Conservation (phyloP, 2,113 vertebrate species). For the Crotalus viridis region DNA sequence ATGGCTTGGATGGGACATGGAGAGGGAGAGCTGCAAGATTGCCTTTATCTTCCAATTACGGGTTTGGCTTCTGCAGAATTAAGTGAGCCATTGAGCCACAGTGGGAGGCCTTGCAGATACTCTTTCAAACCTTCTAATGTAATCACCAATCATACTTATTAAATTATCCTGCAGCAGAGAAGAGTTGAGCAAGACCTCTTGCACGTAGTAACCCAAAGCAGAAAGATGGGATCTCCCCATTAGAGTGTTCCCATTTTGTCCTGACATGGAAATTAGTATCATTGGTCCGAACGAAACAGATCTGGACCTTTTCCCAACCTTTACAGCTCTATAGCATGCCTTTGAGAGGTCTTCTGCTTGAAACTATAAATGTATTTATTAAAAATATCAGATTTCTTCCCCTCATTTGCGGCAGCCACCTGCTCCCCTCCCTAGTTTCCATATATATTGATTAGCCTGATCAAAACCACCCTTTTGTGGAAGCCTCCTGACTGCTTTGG, state of each 20-base stretch:
- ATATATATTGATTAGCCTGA: neutral
- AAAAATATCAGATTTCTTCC: neutral
- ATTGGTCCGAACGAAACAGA: neutral
- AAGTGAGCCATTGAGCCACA: fast-evolving
- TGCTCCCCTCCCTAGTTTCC: neutral
- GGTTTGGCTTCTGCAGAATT: slow-evolving; percentile 27
- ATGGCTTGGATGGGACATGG: neutral
- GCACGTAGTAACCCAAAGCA: neutral
- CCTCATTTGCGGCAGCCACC: neutral
- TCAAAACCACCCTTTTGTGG: neutral
- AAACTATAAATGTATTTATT: neutral
- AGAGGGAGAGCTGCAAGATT: slow-evolving; percentile 15
- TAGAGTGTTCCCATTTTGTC: neutral
- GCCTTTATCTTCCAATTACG: slow-evolving; percentile 44
- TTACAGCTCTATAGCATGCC: neutral
- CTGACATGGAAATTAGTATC: neutral
- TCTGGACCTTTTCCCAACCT: neutral
- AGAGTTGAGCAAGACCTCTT: slow-evolving; percentile 20
- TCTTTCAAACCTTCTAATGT: slow-evolving; percentile 47
- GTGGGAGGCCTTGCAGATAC: slow-evolving; percentile 38
- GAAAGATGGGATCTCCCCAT: neutral
- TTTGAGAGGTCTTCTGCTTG: neutral
- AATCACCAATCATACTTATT: slow-evolving; percentile 40
- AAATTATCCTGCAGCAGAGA: slow-evolving; percentile 35
- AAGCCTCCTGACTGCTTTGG: neutral